A percentile compares a stretch with the other conserved stretches of the same genome.
Evolutionary conservation across 2,797 vertebrate genomes (phyloP).

Genomic region (Sarcoramphus papa): DNA sequence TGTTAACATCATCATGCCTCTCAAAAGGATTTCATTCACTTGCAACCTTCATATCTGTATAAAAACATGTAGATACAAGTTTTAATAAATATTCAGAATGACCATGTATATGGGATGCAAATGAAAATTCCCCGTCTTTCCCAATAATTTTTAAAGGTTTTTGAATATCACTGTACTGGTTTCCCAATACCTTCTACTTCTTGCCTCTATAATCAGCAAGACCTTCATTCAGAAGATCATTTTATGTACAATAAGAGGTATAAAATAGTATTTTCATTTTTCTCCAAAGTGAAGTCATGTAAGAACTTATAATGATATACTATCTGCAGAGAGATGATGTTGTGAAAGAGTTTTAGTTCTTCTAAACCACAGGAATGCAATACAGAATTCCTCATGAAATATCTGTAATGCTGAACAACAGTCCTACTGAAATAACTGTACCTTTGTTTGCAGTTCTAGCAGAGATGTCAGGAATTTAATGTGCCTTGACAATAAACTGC

Average conservation of each 20-base stretch:
- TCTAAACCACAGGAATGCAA: neutral
- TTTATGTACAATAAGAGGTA: neutral
- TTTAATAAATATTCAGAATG: neutral
- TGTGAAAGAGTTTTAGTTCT: neutral
- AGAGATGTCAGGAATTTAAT: neutral
- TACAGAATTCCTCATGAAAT: neutral
- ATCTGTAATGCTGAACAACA: neutral
- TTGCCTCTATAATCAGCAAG: neutral
- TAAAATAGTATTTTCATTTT: neutral
- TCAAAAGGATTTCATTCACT: neutral
- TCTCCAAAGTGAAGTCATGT: neutral
- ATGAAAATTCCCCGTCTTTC: neutral
- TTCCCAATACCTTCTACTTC: neutral
- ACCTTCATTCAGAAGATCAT: neutral
- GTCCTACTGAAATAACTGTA: neutral
- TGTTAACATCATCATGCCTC: neutral
- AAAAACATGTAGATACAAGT: neutral
- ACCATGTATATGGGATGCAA: neutral
- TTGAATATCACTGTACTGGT: neutral
- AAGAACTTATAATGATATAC: neutral
- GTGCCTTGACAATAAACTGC: neutral
- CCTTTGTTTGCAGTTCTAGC: neutral
- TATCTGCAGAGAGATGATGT: neutral
- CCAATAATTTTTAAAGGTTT: neutral
- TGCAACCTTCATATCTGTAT: neutral